Evolutionary conservation across 2,888 invertebrate species (phyloP), one percentile per base, ranked within the genome.

Genomic region (Hartigia nigra): DNA sequence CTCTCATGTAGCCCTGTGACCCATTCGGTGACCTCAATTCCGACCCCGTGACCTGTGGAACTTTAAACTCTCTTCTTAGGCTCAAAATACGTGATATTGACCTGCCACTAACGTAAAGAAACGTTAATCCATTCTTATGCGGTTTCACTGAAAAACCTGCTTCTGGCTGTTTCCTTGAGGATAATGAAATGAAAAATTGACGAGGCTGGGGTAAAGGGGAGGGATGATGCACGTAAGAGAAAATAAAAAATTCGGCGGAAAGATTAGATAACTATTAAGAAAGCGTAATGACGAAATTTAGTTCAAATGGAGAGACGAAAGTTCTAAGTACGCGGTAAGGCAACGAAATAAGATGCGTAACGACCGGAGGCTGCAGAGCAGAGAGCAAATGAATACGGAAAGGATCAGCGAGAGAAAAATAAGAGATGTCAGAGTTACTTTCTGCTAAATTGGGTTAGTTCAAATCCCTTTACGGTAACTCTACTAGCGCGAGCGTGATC

Each of bases 381-480:
- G 14, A 23, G 55, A 23, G 23, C 23, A 55, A 39, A 55, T 23
- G 23, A 23, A 9, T 55, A 55, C 9, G 55, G 55, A 55, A 55
- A 55, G 55, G 55, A 23, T 23, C 23, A 23, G 14, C 23, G 55
- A 55, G 55, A 55, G 9, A 23, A 23, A 55, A 55, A 55, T 55
- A 55, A 55, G 55, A 23, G 55, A 55, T 23, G 86, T 88, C 84
- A 86, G 89, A 90, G 88, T 90, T 88, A 86, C 87, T 88, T 87
- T 85, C 85, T 86, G 85, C 84, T 87, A 90, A 91, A 91, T 91
- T 91, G 89, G 89, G 90, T 91, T 91, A 90, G 86, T 86, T 85
- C 84, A 88, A 90, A 91, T 90, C 90, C 91, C 88, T 89, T 91
- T 91, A 90, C 88, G 88, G 87, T 87, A 90, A 90, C 90, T 90